These are phyloP conservation scores for Polymixis flavicincta DNA, from an alignment of 2,888 invertebrate species.

Conservation along the genomic window DNA sequence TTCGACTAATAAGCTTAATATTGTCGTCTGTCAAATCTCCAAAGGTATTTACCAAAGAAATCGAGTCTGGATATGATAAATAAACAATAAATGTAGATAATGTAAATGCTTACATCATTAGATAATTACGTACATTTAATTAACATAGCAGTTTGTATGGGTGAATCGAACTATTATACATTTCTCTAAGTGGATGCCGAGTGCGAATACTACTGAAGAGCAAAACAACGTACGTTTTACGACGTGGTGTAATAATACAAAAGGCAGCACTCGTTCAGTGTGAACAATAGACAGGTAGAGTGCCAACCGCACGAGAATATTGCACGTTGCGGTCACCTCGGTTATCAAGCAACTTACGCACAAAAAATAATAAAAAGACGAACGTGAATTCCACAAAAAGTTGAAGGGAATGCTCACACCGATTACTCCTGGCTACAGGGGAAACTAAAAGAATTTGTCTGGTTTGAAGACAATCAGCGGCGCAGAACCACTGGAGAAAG, in stretches of 20 bases:
- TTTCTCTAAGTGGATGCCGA: slow-evolving; percentile 15
- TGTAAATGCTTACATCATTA: too few relatives aligned
- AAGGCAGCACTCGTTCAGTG: slow-evolving; percentile 63
- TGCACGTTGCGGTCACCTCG: slow-evolving; percentile 72
- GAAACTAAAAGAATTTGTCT: slow-evolving; percentile 40
- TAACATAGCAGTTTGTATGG: not conserved
- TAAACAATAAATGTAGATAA: not conserved
- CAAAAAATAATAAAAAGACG: slow-evolving; percentile 57
- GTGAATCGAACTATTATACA: slow-evolving; percentile 5
- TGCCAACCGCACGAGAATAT: slow-evolving; percentile 76
- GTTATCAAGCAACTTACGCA: slow-evolving; percentile 58
- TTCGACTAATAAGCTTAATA: too few relatives aligned
- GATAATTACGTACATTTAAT: too few relatives aligned
- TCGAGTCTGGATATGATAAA: not conserved
- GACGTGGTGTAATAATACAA: slow-evolving; percentile 66
- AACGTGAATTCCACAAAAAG: slow-evolving; percentile 56
- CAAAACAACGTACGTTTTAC: slow-evolving; percentile 57
- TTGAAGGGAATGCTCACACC: slow-evolving; percentile 37
- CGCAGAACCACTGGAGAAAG: slow-evolving; percentile 14
- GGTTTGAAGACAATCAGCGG: slow-evolving; percentile 20
- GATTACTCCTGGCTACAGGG: slow-evolving; percentile 27
- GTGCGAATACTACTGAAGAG: slow-evolving; percentile 42
- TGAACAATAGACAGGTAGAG: slow-evolving; percentile 72
- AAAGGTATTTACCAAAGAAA: not conserved
- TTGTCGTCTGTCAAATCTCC: not conserved